Percentiles rank a stretch among this genome's conserved stretches.
These are phyloP conservation scores for Panorpa germanica DNA, from an alignment of 2,888 invertebrate species.

Conservation along the genomic window DNA sequence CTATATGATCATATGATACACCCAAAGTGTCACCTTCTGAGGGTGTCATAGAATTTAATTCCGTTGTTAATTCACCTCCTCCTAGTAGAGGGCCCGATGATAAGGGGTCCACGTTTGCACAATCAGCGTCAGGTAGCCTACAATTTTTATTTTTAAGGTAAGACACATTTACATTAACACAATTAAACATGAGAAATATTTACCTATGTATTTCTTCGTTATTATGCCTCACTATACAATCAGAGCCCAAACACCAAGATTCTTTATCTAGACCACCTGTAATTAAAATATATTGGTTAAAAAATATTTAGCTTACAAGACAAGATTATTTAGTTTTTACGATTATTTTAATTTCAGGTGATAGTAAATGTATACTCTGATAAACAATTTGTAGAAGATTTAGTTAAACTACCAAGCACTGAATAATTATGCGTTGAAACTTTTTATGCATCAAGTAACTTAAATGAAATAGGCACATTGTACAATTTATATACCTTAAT, in stretches of 20 bases:
- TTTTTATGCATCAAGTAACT: too few species aligned
- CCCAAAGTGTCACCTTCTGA: conserved; percentile 92
- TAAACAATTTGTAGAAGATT: too few species aligned
- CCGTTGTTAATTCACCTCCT: conserved; percentile 19
- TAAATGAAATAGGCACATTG: too few species aligned
- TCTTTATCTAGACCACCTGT: conserved; percentile 69
- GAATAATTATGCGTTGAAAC: too few species aligned
- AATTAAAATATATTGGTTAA: conserved; percentile 14
- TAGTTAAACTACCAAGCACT: too few species aligned
- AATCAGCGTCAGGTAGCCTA: conserved; percentile 16
- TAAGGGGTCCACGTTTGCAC: conserved; percentile 22
- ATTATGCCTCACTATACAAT: conserved; percentile 72
- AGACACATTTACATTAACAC: conserved; percentile 15
- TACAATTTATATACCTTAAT: too few species aligned
- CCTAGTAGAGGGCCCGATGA: conserved; percentile 21
- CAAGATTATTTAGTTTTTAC: too few species aligned
- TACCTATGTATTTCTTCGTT: conserved; percentile 56
- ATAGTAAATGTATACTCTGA: too few species aligned
- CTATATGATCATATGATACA: conserved; percentile 88
- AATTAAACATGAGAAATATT: conserved; percentile 21
- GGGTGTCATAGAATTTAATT: conserved; percentile 31
- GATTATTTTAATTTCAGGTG: too few species aligned
- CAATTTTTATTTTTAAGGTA: conserved; percentile 2
- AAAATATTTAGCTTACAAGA: too few species aligned
- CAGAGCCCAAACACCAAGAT: conserved; percentile 87